phyloP scores from a whole-genome alignment of 2,113 vertebrate species.

The Sander vitreus region DNA sequence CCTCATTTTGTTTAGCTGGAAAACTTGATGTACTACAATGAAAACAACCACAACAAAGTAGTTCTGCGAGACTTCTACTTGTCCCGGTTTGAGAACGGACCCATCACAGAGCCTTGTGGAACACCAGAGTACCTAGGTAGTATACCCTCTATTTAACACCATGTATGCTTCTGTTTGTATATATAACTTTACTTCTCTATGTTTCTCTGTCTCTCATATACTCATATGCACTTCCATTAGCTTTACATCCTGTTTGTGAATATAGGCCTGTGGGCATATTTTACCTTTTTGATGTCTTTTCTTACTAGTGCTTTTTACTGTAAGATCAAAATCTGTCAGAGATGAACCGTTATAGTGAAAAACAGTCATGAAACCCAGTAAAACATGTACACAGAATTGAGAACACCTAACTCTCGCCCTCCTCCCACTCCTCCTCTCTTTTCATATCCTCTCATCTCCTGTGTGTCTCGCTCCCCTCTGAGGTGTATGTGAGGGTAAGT shows the following conservation, averaged over 20 bases:
- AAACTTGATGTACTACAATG: conserved; percentile 91
- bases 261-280: background rate
- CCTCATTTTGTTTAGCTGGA: conserved; percentile 81
- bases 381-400: conserved; percentile 41
- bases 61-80: conserved; percentile 90
- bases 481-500: conserved; percentile 44
- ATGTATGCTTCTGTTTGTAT: background rate
- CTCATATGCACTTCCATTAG: background rate
- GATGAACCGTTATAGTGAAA: conserved; percentile 7
- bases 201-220: background rate
- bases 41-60: conserved; percentile 90
- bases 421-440: background rate
- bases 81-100: conserved; percentile 88
- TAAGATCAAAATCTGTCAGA: conserved; percentile 33
- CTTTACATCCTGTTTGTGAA: conserved; percentile 11
- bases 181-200: background rate
- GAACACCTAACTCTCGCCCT: conserved; percentile 10
- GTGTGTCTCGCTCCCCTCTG: background rate
- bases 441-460: conserved; percentile 31
- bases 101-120: conserved; percentile 89
- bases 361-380: conserved; percentile 8
- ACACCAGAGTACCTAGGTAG: conserved; percentile 90
- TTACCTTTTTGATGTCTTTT: conserved; percentile 20
- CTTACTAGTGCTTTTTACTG: conserved; percentile 12
- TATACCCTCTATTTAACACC: background rate